Percentiles rank a stretch among this genome's conserved stretches.
phyloP scores from a whole-genome alignment of 2,797 vertebrate genomes.

The Characodon lateralis region DNA sequence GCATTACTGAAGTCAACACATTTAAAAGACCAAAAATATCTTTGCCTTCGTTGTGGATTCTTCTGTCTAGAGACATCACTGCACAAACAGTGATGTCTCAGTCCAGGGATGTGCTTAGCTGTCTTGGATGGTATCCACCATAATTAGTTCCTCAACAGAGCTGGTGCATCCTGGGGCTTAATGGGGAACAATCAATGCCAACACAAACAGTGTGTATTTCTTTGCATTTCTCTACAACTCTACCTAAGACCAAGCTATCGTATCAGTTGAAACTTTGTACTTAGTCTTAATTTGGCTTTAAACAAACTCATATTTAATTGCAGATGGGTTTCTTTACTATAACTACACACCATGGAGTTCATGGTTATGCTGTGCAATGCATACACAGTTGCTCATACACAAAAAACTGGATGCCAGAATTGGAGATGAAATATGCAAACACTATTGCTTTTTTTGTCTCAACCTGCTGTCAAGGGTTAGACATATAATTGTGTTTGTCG shows the following conservation, averaged over 20 bases:
- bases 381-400: constrained; percentile 4
- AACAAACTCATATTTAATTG: constrained; percentile 23
- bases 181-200: constrained; percentile 76
- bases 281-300: constrained; percentile 21
- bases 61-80: constrained; percentile 48
- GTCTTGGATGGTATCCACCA: constrained; percentile 72
- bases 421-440: constrained; percentile 60
- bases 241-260: constrained; percentile 45
- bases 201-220: constrained; percentile 68
- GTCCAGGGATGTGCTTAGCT: constrained; percentile 59
- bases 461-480: constrained; percentile 72
- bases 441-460: constrained; percentile 65
- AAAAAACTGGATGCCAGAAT: constrained; percentile 31
- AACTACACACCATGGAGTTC: constrained; percentile 14
- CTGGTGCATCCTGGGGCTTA: constrained; percentile 70
- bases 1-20: neutral
- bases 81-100: constrained; percentile 57
- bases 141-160: constrained; percentile 77
- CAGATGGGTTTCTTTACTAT: constrained; percentile 26
- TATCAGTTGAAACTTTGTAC: constrained; percentile 49
- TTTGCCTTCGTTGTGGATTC: constrained; percentile 19
- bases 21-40: constrained; percentile 28
- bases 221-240: constrained; percentile 26
- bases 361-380: constrained; percentile 1
- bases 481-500: constrained; percentile 75